Conservation (phyloP, 2,113 vertebrate species). For the Microcebus tavaratra region DNA sequence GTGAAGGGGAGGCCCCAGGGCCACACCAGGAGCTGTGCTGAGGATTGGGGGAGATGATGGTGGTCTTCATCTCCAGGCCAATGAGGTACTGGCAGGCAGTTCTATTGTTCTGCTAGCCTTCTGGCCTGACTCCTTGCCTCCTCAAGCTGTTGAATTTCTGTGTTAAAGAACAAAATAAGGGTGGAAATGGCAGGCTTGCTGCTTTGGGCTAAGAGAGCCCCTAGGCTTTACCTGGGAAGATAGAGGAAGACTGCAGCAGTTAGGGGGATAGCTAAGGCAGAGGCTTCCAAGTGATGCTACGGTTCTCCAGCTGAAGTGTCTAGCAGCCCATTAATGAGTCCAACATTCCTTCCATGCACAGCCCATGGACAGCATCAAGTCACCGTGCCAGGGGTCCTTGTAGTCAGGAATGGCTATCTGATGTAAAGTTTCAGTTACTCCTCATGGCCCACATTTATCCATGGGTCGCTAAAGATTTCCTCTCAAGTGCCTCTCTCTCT, state of each 20-base stretch:
- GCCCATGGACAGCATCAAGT: conserved; percentile 86
- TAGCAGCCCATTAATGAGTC: conserved; percentile 87
- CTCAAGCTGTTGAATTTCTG: conserved; percentile 83
- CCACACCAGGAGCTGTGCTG: conserved; percentile 84
- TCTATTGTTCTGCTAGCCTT: neutral
- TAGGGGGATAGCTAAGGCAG: conserved; percentile 87
- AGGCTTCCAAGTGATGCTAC: conserved; percentile 83
- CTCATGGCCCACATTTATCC: neutral
- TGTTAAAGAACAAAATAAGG: conserved; percentile 81
- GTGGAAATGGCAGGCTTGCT: conserved; percentile 81
- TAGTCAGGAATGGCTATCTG: conserved; percentile 10
- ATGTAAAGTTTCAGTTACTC: neutral
- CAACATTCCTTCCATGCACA: conserved; percentile 88
- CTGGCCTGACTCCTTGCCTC: conserved; percentile 69
- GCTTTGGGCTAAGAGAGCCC: conserved; percentile 91
- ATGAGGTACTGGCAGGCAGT: neutral
- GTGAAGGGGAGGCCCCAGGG: conserved; percentile 89
- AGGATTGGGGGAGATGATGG: too few species aligned
- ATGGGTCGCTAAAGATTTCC: neutral
- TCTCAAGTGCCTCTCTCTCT: neutral
- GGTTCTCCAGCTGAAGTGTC: conserved; percentile 86
- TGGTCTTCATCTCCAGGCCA: conserved; percentile 76
- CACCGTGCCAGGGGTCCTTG: neutral
- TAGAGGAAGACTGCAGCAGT: conserved; percentile 87
- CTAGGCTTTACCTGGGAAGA: conserved; percentile 91